A percentile compares a stretch with the other conserved stretches of the same genome.
Conservation (phyloP, 2,888 invertebrate genomes). For the Gonocerus acuteangulatus region DNA sequence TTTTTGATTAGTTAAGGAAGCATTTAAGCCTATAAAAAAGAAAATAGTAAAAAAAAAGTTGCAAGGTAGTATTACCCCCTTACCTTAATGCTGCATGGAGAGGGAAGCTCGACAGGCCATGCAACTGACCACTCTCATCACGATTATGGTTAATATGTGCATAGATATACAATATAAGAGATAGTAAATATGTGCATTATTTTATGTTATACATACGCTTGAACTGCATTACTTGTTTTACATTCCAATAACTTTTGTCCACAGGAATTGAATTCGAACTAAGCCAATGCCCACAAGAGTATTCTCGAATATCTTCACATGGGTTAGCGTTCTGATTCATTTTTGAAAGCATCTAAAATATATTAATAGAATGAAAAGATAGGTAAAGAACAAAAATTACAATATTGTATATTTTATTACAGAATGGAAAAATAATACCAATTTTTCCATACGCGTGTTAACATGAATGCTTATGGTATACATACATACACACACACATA, state of each 20-base stretch:
- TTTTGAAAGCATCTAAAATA: constrained; percentile 46
- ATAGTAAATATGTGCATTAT: not conserved
- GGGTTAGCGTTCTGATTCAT: constrained; percentile 46
- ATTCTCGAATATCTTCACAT: constrained; percentile 49
- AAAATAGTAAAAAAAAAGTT: no score
- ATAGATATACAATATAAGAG: not conserved
- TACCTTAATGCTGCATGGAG: no score
- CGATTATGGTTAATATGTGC: not conserved
- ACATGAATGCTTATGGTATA: no score
- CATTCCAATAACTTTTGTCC: constrained; percentile 46
- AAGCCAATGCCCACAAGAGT: constrained; percentile 51
- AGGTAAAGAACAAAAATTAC: not conserved
- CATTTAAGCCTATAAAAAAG: no score
- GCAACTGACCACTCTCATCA: no score
- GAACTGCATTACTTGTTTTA: constrained; percentile 43
- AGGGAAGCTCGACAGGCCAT: no score
- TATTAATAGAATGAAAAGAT: not conserved
- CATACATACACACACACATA: no score
- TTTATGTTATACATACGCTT: constrained; percentile 42
- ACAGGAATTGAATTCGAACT: constrained; percentile 44
- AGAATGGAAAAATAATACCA: no score
- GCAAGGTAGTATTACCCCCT: no score
- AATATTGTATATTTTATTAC: not conserved
- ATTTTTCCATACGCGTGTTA: no score
- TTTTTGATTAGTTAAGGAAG: no score